Conservation (phyloP, 2,113 vertebrate genomes). For the Nyctereutes procyonoides region DNA sequence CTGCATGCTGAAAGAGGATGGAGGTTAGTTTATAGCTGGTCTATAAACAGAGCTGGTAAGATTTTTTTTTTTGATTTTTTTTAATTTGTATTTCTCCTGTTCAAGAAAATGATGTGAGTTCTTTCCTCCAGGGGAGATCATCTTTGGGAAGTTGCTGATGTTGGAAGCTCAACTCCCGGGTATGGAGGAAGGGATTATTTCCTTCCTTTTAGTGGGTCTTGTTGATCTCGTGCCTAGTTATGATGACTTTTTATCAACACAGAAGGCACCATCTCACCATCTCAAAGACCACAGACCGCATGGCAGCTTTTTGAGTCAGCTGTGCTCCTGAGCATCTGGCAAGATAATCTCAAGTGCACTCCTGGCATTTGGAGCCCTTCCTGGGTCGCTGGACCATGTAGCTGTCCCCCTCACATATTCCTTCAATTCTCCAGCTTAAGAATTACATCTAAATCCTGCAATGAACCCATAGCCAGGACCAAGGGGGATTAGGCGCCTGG, state of each 20-base stretch:
- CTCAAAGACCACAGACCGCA: neutral
- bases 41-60: conserved; percentile 28
- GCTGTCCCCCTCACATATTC: neutral
- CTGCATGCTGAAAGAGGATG: neutral
- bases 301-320: neutral
- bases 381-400: neutral
- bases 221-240: neutral
- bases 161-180: neutral
- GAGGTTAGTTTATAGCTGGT: conserved; percentile 28
- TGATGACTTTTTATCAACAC: conserved; percentile 13
- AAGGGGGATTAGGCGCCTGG: neutral
- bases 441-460: neutral
- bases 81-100: neutral
- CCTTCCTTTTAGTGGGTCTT: neutral
- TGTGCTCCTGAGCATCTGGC: neutral
- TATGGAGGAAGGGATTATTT: neutral
- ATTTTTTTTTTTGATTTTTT: neutral
- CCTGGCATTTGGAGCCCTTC: neutral
- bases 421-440: neutral
- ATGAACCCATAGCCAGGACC: neutral
- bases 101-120: neutral
- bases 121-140: neutral
- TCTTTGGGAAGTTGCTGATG: neutral
- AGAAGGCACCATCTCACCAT: neutral
- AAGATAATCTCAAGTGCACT: neutral